Evolutionary conservation across 1,140 invertebrate genomes (phyloP).

Genomic region (Nomia melanderi): DNA sequence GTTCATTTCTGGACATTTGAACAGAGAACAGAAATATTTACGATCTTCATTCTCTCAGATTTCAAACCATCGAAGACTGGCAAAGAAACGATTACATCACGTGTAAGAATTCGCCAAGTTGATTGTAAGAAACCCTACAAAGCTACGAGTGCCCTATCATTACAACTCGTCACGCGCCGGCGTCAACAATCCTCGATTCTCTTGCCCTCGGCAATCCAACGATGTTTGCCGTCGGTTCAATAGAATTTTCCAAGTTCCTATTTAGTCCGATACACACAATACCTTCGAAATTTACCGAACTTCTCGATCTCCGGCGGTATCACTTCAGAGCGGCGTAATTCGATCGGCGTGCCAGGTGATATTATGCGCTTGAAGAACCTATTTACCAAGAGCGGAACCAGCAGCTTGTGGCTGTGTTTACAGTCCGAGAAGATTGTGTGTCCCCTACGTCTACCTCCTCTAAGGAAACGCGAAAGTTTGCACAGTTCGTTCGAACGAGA

Average conservation of each 20-base stretch:
- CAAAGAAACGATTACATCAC: too few relatives aligned
- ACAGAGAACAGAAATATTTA: too few relatives aligned
- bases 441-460: conserved; percentile 41
- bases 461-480: conserved; percentile 47
- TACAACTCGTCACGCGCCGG: too few relatives aligned
- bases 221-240: background rate
- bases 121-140: too few relatives aligned
- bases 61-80: too few relatives aligned
- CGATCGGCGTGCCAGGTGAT: conserved; percentile 31
- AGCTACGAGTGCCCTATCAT: too few relatives aligned
- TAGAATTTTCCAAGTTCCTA: background rate
- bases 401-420: conserved; percentile 35
- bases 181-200: background rate
- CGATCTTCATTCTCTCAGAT: too few relatives aligned
- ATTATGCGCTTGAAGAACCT: conserved; percentile 40
- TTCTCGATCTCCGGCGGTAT: background rate
- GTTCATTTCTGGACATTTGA: too few relatives aligned
- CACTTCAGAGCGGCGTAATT: conserved; percentile 10
- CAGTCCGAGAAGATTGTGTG: conserved; percentile 47
- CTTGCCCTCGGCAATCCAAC: background rate
- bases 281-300: background rate
- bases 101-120: too few relatives aligned
- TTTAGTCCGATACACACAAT: background rate
- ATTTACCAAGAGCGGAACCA: conserved; percentile 29
- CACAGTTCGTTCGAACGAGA: conserved; percentile 44